Evolutionary conservation across 1,140 invertebrate species (phyloP), one percentile per base, ranked within the genome.

Genomic region (Apis laboriosa): DNA sequence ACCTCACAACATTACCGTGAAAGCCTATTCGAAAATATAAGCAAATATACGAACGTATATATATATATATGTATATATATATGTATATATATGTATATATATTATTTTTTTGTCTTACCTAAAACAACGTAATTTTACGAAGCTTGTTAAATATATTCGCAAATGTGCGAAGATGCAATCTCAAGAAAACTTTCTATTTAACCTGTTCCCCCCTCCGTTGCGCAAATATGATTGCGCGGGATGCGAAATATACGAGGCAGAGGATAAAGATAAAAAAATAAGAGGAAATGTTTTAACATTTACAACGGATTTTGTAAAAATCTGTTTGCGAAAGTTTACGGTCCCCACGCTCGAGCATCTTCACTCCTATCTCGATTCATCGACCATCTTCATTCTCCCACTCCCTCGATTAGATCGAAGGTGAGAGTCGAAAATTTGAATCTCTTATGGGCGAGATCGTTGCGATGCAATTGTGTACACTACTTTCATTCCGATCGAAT

Each of bases 1-100:
- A 90, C 80, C 34, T n/a, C 77, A 71, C 56, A 88, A 89, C 77
- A 79, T 90, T 77, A 85, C 88, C 75, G 83, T 72, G 84, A 87
- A 89, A 87, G 79, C 61, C 83, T 87, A 85, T 84, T 79, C 13
- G 81, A 76, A 56, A 61, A 61, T 58, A 55, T 55, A 24, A 66
- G 74, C 66, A 79, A 84, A 89, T 80, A 61, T 15, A 43, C 34
- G 2, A 7, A 43, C 34, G 5, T 43, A 7, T 43, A 43, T 43
- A 43, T 43, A 3, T 43, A 43, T 43, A 43, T 43, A 43, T 43
- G 5, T 7, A 0, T 43, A 43, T 43, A 7, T 43, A 43, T 34
- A 4, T 34, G 4, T 34, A 4, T 34, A 34, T 34, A 34, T 34
- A 34, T 34, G 2, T 43, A 43, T 43, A 43, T 43, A 43, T 43